These are phyloP conservation scores for Ditula angustiorana DNA, from an alignment of 2,888 invertebrate genomes.

Conservation along the genomic window DNA sequence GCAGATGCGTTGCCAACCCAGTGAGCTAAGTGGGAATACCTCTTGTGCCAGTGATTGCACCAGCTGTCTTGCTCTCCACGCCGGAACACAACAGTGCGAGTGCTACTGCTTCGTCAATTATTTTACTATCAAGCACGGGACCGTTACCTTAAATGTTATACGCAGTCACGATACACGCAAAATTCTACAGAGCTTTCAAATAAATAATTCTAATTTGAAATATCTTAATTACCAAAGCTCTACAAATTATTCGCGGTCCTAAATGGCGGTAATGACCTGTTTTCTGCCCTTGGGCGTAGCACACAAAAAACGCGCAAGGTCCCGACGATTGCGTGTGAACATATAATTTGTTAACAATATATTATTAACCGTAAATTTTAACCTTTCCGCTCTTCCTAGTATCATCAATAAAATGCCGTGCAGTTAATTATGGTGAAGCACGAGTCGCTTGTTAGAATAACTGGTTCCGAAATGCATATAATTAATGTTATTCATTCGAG, in stretches of 20 bases:
- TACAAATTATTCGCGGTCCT: not conserved
- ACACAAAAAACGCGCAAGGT: constrained; percentile 19
- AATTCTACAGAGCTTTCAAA: too few species aligned
- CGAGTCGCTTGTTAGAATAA: not conserved
- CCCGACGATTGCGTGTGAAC: constrained; percentile 33
- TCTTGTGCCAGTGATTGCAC: too few species aligned
- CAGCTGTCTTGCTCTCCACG: too few species aligned
- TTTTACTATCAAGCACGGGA: too few species aligned
- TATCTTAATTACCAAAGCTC: not conserved
- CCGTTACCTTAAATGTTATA: too few species aligned
- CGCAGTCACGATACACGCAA: too few species aligned
- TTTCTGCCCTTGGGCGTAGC: constrained; percentile 10
- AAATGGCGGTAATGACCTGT: constrained; percentile 17
- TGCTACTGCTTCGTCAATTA: too few species aligned
- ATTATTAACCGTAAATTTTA: constrained; percentile 32
- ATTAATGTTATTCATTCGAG: not conserved
- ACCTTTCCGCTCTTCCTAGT: constrained; percentile 32
- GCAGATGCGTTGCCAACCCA: too few species aligned
- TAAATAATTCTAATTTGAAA: not conserved
- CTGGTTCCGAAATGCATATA: not conserved
- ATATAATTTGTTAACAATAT: constrained; percentile 39
- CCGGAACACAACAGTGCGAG: too few species aligned
- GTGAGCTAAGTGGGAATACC: too few species aligned
- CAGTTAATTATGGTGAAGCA: constrained; percentile 2
- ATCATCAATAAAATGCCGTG: constrained; percentile 27